Percentiles rank a stretch among this genome's conserved stretches.
phyloP scores from a whole-genome alignment of 2,797 vertebrate species.

The Brachyrhaphis roseni region DNA sequence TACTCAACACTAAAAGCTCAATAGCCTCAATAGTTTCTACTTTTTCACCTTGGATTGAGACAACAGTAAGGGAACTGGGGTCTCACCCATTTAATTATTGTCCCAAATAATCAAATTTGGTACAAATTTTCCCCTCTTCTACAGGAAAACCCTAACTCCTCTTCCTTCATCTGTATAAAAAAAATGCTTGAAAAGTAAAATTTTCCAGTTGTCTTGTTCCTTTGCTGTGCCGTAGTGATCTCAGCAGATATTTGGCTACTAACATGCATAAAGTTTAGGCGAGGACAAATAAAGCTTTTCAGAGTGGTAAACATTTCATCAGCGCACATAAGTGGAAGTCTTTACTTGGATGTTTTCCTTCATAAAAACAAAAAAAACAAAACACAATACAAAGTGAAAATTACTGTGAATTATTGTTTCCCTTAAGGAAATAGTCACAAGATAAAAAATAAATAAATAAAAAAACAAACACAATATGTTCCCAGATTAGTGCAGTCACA shows the following conservation, averaged over 20 bases:
- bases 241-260: neutral
- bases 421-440: neutral
- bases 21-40: neutral
- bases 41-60: neutral
- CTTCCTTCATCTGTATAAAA: neutral
- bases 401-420: neutral
- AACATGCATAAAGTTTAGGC: neutral
- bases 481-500: neutral
- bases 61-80: neutral
- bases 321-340: neutral
- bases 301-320: neutral
- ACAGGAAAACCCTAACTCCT: neutral
- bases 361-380: neutral
- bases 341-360: neutral
- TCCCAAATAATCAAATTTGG: too few species aligned
- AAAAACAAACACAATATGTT: neutral
- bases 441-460: neutral
- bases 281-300: neutral
- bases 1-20: neutral
- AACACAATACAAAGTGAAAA: neutral
- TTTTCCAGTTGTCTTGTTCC: neutral
- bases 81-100: neutral
- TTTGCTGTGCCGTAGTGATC: neutral
- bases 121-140: neutral
- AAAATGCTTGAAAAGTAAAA: neutral